Evolutionary conservation across 2,888 invertebrate genomes (phyloP), one percentile per base, ranked within the genome.

Genomic region (Barypeithes pellucidus): DNA sequence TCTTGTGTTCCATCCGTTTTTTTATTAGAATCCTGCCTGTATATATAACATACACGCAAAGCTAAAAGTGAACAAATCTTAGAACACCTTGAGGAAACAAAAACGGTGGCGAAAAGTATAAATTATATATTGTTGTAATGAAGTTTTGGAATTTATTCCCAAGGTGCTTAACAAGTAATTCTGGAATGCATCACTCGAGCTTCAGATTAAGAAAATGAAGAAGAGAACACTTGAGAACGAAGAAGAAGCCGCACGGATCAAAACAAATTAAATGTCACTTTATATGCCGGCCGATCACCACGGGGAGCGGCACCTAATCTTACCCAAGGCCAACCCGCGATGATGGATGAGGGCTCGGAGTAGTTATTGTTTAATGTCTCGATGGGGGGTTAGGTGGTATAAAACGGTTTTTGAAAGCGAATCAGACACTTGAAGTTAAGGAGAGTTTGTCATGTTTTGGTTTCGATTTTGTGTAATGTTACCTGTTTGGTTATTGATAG

Each of bases 191-290:
- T 72, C 67, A 67, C 54, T 67, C 67, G 61, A 18, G 39, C 72
- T 63, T 67, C 67, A 45, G 67, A 67, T 72, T 72, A 72, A 61
- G 59, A 54, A 70, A 59, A 36, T 62, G 45, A 66, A 65, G 59
- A 60, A 67, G 62, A 67, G 61, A 33, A 33, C 33, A 33, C 33
- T 33, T 9, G 18, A 71, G 24, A 47, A 66, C 29, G 57, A 52
- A 36, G 52, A 72, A 79, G 82, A 78, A 81, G 82, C 82, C 78
- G 78, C 79, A 79, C 77, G 60, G 39, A 80, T 80, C 82, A 81
- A 79, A 80, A 84, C 84, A 85, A 84, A 85, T 85, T 84, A 83
- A 84, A 82, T 84, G 85, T 84, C 84, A 84, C 83, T 84, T 82
- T 80, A 63, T 33, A 62, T 67, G 65, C 67, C 71, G 65, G 73